Base-by-base conservation (phyloP, 2,113 vertebrate genomes). In the Hystrix brachyura region DNA sequence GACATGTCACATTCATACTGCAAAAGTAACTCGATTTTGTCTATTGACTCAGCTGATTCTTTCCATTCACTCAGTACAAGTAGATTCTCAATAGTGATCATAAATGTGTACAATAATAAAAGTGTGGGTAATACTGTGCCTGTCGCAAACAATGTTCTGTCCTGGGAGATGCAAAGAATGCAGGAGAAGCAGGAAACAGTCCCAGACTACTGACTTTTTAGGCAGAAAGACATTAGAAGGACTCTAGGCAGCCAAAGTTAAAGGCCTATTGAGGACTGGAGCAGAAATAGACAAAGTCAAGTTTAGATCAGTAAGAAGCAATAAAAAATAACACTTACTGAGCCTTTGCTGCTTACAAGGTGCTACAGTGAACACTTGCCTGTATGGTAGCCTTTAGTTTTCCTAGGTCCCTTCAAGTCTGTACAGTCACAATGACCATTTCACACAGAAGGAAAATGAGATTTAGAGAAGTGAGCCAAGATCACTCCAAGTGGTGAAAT, bases 1-100 rank as follows among this genome's bases (percentile, higher is more conserved):
- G 78, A 94, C 43, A 53, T 46, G 18, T 90, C 76, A 92, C 34
- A 72, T 86, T 97, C 34, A 48, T 86, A 85, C 48, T 87, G 55
- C 90, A 85, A 91, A 80, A 80, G 55, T 64, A 46, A 91, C 85
- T 71, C 5, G 11, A 57, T 94, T 96, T 94, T 64, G 95, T 92
- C 76, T 48, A 5, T 82, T 81, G 34, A 29, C 64, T 64, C 67
- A 94, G 43, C 65, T 92, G 55, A 82, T 60, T 94, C 90, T 89
- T 96, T 94, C 67, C 72, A 60, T 74, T 94, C 38, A 32, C 74
- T 94, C 93, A 87, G 38, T 76, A 51, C 65, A 76, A 67, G 65
- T 84, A 6, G 25, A 38, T 81, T 78, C 62, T 93, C 88, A 87
- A 2, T 81, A 67, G 29, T 15, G 14, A 76, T 88, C 74, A 84